Evolutionary conservation across 2,113 vertebrate species (phyloP), one percentile per base, ranked within the genome.

Genomic region (Oryzias melastigma): DNA sequence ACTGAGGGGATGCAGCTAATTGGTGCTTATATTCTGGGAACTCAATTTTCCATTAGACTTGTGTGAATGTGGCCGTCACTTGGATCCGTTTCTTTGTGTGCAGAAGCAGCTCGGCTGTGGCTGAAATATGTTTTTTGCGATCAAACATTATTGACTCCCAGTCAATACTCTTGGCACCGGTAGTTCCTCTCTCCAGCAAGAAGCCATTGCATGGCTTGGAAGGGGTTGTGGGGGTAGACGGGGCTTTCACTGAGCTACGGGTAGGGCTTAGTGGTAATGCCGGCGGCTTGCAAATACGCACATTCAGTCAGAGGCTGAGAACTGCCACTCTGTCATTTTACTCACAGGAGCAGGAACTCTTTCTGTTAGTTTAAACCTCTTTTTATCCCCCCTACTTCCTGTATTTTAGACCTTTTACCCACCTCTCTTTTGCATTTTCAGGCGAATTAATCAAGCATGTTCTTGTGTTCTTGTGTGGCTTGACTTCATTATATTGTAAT

Each of bases 91-190:
- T 78, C 73, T 73, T 6, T 55, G 67, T 68, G 52, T 75, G 66
- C 67, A 58, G 78, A 82, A 66, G 70, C 73, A 49, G 57, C 71
- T 71, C 62, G 47, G 77, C 73, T 68, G 73, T 68, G 77, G 76
- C 79, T 79, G 78, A 87, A 63, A 53, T 45, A 84, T 90, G 81
- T 88, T 87, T 35, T 89, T 88, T 77, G 84, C 85, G 86, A 90
- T 92, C 86, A 88, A 89, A 90, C 86, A 86, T 89, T 90, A 92
- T 91, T 88, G 87, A 91, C 86, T 89, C 52, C 10, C 58, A 66
- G 81, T 90, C 88, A 52, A 91, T 91, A 91, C 87, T 83, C 86
- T 83, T 90, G 89, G 83, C 85, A 88, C 86, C 85, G 83, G 87
- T 78, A 85, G 78, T 85, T 79, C 78, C 73, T 85, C 73, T 78